These are phyloP conservation scores for Drymonia ruficornis DNA, from an alignment of 2,888 invertebrate species.

Conservation along the genomic window DNA sequence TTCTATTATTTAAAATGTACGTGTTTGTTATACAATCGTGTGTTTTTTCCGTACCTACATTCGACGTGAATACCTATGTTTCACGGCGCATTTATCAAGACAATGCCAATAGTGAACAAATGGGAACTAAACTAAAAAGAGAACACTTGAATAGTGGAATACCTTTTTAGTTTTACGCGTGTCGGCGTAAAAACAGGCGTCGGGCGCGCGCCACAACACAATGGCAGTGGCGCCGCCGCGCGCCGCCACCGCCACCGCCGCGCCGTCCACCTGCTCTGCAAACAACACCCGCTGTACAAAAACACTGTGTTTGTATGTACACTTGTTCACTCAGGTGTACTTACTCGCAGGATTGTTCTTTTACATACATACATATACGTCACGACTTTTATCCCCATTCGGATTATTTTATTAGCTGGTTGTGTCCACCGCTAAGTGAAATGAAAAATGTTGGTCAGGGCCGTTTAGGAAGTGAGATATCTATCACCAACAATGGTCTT, in stretches of 20 bases:
- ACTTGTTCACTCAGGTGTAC: not conserved
- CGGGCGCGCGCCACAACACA: constrained; percentile 9
- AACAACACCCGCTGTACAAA: not conserved
- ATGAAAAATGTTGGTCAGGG: too few species aligned
- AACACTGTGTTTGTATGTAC: not conserved
- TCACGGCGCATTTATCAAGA: constrained; percentile 8
- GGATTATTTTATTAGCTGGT: too few species aligned
- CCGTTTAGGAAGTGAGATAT: too few species aligned
- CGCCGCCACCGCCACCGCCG: not conserved
- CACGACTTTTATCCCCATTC: too few species aligned
- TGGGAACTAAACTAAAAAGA: constrained; percentile 20
- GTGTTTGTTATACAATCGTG: not conserved
- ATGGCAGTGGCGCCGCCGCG: not conserved
- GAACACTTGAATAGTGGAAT: constrained; percentile 19
- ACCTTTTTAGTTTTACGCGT: constrained; percentile 19
- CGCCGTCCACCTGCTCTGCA: not conserved
- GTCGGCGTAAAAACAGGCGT: constrained; percentile 12
- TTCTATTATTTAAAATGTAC: too few species aligned
- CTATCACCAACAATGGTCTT: too few species aligned
- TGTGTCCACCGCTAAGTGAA: too few species aligned
- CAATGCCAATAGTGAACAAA: constrained; percentile 18
- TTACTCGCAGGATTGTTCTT: not conserved
- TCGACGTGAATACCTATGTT: too few species aligned
- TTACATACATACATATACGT: too few species aligned
- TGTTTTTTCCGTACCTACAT: too few species aligned